Base-by-base conservation (phyloP, 2,797 vertebrate species). In the Chelon auratus region DNA sequence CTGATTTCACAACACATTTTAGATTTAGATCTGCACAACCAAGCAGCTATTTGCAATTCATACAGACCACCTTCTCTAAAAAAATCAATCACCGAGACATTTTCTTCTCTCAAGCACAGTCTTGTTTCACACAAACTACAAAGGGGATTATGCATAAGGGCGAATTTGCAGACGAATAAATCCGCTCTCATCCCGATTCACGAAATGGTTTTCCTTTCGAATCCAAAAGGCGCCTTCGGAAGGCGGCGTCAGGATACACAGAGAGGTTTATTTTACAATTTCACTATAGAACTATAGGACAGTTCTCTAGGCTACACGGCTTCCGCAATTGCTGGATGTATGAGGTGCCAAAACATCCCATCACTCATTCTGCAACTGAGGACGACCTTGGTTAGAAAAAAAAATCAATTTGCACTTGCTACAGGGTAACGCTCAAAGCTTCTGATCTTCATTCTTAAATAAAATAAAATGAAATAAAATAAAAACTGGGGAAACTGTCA, bases 31-130 rank as follows among this genome's bases (percentile, higher is more conserved):
- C 42, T 52, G 47, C 54, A 67, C 58, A 51, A 57, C 62, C 26
- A 58, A 62, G 45, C 55, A 62, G 60, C 36, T 42, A 65, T 78
- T 75, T 78, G 63, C 67, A 74, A 83, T 80, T 82, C 62, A 75
- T 33, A 60, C 26, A 68, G 18, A 20, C 61, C 18, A 39, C 66
- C 58, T 57, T 56, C 60, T 18, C 40, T 47, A 20, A 68, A 20
- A 68, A 33, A 75, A 75, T 52, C 61, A 72, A 62, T 71, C 69
- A 30, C 20, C 0, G 30, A 30, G n/a, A 42, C 18, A 60, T 55
- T 45, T 48, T 52, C 8, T 50, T 66, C 60, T 55, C 62, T 45
- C 36, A 40, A 75, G 33, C 14, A 0, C 20, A 17, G 39, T 5
- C 20, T 52, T 62, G 26, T 77, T 75, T 52, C n/a, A 15, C 24